These are phyloP conservation scores for Chamaea fasciata DNA, from an alignment of 2,113 vertebrate species.

Conservation along the genomic window DNA sequence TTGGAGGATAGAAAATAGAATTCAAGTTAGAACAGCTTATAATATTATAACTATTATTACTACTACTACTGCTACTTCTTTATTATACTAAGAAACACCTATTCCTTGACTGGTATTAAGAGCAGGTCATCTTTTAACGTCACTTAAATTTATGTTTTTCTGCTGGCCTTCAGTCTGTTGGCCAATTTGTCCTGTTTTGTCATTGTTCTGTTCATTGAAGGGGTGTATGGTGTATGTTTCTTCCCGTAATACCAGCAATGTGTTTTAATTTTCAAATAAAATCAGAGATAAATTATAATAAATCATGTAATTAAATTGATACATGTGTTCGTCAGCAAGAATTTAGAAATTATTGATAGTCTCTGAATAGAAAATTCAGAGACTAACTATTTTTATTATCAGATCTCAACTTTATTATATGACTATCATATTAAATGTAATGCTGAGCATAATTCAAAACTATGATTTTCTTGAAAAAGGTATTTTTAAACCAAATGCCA, in stretches of 20 bases:
- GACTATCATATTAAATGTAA: neutral
- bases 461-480: neutral
- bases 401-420: neutral
- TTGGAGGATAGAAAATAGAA: neutral
- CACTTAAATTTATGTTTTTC: neutral
- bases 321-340: neutral
- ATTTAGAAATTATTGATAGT: neutral
- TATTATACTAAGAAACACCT: neutral
- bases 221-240: neutral
- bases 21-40: neutral
- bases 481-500: neutral
- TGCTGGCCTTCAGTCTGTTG: fast-evolving
- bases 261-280: neutral
- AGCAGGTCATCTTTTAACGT: neutral
- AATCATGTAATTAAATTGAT: neutral
- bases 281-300: neutral
- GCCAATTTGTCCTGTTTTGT: neutral
- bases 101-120: neutral
- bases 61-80: no score
- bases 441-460: neutral
- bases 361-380: neutral
- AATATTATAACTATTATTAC: neutral
- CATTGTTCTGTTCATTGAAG: neutral
- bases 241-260: neutral
- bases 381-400: neutral